Evolutionary conservation across 2,888 invertebrate genomes (phyloP).

Genomic region (Stenodera caucasica): DNA sequence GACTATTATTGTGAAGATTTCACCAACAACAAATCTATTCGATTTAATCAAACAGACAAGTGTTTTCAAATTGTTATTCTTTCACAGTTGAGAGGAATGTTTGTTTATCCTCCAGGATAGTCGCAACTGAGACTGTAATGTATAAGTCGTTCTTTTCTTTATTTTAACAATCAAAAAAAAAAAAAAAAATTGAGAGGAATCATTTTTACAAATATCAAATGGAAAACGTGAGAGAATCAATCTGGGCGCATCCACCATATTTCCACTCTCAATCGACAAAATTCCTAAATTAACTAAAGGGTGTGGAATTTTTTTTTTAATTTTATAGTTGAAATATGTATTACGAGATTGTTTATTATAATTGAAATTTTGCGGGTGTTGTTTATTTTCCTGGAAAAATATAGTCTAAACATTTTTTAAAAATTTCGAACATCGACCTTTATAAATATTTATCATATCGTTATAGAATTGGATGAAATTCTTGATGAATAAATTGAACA

Average conservation of each 20-base stretch:
- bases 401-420: not conserved
- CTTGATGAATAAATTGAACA: not conserved
- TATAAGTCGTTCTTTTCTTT: slow-evolving; percentile 16
- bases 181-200: too few relatives aligned
- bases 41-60: not conserved
- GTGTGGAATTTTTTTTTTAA: too few relatives aligned
- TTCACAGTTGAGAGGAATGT: not conserved
- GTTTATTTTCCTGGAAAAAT: not conserved
- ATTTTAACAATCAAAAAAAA: too few relatives aligned
- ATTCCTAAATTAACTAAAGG: too few relatives aligned
- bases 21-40: not conserved
- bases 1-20: too few relatives aligned
- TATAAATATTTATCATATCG: not conserved
- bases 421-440: not conserved
- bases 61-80: not conserved
- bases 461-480: not conserved
- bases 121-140: too few relatives aligned
- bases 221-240: not conserved
- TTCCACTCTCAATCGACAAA: not conserved
- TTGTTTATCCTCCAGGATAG: not conserved
- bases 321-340: too few relatives aligned
- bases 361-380: not conserved
- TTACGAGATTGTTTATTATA: too few relatives aligned
- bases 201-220: not conserved
- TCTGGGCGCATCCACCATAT: slow-evolving; percentile 2